Conservation (phyloP, 2,797 vertebrate genomes). For the Spinus olivaceus region DNA sequence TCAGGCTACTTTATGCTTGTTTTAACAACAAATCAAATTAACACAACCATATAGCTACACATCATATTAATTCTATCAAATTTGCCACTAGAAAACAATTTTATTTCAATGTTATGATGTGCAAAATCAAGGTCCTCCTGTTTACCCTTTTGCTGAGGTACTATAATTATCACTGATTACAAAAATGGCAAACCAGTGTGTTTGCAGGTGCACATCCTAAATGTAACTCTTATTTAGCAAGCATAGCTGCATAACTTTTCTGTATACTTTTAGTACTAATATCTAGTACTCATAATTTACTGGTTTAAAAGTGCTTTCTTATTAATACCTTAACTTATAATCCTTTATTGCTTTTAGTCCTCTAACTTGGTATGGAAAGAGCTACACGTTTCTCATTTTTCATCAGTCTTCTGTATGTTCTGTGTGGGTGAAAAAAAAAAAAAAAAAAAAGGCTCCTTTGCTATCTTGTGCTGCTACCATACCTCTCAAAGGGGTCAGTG, state of each 20-base stretch:
- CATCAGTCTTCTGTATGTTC: not conserved
- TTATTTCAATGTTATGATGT: not conserved
- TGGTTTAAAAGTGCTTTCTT: not conserved
- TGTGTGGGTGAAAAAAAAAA: not conserved
- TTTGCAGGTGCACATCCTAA: not conserved
- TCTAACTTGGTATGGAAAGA: not conserved
- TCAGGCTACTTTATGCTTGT: not conserved
- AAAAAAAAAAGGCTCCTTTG: not conserved
- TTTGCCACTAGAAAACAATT: not conserved
- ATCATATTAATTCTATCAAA: not conserved
- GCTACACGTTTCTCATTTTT: not conserved
- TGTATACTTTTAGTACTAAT: not conserved
- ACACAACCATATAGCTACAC: not conserved
- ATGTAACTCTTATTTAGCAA: not conserved
- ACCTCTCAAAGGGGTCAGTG: not conserved
- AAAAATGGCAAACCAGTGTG: not conserved
- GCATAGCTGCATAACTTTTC: not conserved
- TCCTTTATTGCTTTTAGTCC: not conserved
- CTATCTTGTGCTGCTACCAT: not conserved
- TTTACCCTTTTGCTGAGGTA: not conserved
- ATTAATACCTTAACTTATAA: not conserved
- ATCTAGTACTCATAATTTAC: not conserved
- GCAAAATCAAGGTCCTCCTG: not conserved
- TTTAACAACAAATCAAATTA: not conserved
- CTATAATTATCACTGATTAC: not conserved